Percentiles rank a stretch among this genome's conserved stretches.
Conservation (phyloP, 2,888 invertebrate genomes). For the Drosophila aldrichi region DNA sequence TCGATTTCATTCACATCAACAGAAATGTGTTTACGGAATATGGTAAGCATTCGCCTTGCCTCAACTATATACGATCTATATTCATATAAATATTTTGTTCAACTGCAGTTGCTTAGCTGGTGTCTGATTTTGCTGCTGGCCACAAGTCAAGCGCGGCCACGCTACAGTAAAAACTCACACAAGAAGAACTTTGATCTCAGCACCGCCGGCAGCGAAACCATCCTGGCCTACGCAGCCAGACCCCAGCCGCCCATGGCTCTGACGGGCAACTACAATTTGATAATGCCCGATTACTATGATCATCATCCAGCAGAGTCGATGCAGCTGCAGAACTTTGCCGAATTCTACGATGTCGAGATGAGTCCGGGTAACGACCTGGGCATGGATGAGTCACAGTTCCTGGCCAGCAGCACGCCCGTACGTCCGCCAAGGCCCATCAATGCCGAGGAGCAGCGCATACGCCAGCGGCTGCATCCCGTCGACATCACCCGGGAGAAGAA, state of each 20-base stretch:
- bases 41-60: conserved; percentile 44
- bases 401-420: conserved; percentile 60
- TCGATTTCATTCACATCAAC: conserved; percentile 4
- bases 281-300: conserved; percentile 76
- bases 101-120: conserved; percentile 42
- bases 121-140: conserved; percentile 34
- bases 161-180: conserved; percentile 50
- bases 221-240: conserved; percentile 54
- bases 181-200: conserved; percentile 39
- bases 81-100: no score
- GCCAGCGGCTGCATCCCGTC: conserved; percentile 63
- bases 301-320: conserved; percentile 74
- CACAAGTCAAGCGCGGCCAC: conserved; percentile 48
- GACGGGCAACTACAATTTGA: conserved; percentile 75
- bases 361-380: conserved; percentile 64
- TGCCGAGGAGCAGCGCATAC: conserved; percentile 67
- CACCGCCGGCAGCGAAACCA: conserved; percentile 43
- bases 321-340: conserved; percentile 77
- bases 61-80: neutral
- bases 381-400: conserved; percentile 77
- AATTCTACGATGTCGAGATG: conserved; percentile 69
- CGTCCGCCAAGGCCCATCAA: conserved; percentile 75
- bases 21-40: conserved; percentile 50
- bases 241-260: conserved; percentile 69
- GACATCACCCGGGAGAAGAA: conserved; percentile 70